phyloP scores from a whole-genome alignment of 2,113 vertebrate species.

The Stegostoma tigrinum region DNA sequence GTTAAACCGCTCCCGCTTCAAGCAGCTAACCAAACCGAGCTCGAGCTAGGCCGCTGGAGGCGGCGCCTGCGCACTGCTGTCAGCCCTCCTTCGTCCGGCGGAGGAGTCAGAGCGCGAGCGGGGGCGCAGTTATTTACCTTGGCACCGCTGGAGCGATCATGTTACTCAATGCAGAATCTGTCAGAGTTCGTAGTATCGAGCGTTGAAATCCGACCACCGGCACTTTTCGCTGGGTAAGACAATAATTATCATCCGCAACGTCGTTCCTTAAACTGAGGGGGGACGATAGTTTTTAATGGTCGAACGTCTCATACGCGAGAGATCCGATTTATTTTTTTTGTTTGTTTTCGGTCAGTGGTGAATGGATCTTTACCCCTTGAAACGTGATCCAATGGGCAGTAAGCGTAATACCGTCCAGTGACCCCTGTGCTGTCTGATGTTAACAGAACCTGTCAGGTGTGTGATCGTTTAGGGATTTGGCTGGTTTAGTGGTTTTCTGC shows the following conservation, averaged over 20 bases:
- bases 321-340: neutral
- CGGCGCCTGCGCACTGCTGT: slow-evolving; percentile 3
- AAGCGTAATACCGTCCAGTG: neutral
- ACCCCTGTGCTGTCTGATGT: neutral
- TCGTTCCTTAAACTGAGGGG: neutral
- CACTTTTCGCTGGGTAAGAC: neutral
- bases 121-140: neutral
- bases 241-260: neutral
- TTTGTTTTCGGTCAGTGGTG: neutral
- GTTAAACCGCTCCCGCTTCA: neutral
- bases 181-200: neutral
- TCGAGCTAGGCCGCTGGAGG: neutral
- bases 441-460: neutral
- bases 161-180: neutral
- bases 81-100: neutral
- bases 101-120: neutral
- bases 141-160: neutral
- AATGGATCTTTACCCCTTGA: neutral
- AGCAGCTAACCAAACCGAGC: neutral
- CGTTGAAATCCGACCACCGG: neutral
- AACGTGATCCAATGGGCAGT: neutral
- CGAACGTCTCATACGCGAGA: neutral
- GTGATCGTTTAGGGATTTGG: neutral
- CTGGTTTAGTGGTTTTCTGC: neutral
- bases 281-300: neutral